Percentiles rank a stretch among this genome's conserved stretches.
Conservation (phyloP, 2,113 vertebrate species). For the Raja brachyura region DNA sequence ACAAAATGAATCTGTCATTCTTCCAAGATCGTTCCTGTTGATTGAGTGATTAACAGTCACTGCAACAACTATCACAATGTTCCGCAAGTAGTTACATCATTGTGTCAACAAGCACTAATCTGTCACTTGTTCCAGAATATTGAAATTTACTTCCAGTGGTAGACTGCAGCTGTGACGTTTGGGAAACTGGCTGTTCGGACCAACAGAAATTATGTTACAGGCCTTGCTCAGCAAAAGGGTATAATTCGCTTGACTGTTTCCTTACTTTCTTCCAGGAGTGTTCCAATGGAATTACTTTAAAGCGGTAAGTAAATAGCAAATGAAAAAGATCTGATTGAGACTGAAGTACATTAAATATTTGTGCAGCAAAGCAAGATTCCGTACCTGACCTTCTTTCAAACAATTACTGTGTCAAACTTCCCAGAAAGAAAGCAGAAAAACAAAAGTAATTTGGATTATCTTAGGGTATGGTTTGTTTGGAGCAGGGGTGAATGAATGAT, state of each 20-base stretch:
- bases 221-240: background rate
- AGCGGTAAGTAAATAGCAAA: background rate
- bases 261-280: background rate
- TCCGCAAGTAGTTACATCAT: background rate
- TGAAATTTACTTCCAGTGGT: constrained; percentile 1
- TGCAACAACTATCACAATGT: background rate
- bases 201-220: background rate
- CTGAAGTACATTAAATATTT: background rate
- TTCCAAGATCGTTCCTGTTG: background rate
- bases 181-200: background rate
- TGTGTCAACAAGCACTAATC: constrained; percentile 6
- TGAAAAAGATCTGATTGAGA: background rate
- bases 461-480: background rate
- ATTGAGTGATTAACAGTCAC: constrained; percentile 19
- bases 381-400: background rate
- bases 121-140: background rate
- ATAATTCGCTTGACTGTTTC: background rate
- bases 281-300: background rate
- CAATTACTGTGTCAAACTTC: background rate
- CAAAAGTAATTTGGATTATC: background rate
- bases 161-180: background rate
- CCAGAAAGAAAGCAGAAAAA: background rate
- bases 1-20: background rate
- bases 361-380: background rate
- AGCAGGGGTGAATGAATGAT: background rate